Evolutionary conservation across 2,888 invertebrate genomes (phyloP), one percentile per base, ranked within the genome.

Genomic region (Leptopilina drosophilae): DNA sequence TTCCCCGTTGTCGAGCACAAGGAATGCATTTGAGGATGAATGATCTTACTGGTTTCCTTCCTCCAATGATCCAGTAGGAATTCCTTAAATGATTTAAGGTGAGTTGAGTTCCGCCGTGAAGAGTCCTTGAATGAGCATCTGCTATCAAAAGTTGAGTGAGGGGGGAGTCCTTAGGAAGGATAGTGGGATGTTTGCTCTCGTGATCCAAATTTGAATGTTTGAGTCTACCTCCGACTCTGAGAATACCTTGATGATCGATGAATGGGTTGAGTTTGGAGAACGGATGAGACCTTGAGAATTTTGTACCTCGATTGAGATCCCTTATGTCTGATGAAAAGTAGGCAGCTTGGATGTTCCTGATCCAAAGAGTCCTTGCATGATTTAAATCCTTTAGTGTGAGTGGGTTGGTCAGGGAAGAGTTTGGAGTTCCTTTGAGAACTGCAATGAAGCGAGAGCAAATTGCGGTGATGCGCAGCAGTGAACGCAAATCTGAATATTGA

Each of bases 61-160:
- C 84, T 12, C 82, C 81, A 1, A 84, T 0, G 5, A 85, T 80
- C 85, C 85, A 85, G 59, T 77, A 83, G 8, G 14, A 14, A 14
- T 59, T 14, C 7, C n/a, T n/a, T 14, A 59, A n/a, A 11, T 9
- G n/a, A 78, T 78, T 73, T 15, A 2, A 85, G 12, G 49, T 49
- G 49, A 49, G 49, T 49, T 49, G 49, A 49, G 49, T 49, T 49
- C 49, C 49, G 9, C 84, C 82, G 14, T 83, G 82, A 5, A 86
- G 53, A 0, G 83, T 82, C 5, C 40, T 66, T 0, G 4, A 20
- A 65, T 85, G 84, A 26, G 82, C 78, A 15, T 83, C 42, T 7
- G 20, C 75, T 8, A 86, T 80, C 20, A 85, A 75, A 6, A 84
- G 77, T 15, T 11, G 12, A 1, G 80, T 64, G 5, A 84, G 53